phyloP scores from a whole-genome alignment of 2,113 vertebrate genomes.

The Anser brachyrhynchus region DNA sequence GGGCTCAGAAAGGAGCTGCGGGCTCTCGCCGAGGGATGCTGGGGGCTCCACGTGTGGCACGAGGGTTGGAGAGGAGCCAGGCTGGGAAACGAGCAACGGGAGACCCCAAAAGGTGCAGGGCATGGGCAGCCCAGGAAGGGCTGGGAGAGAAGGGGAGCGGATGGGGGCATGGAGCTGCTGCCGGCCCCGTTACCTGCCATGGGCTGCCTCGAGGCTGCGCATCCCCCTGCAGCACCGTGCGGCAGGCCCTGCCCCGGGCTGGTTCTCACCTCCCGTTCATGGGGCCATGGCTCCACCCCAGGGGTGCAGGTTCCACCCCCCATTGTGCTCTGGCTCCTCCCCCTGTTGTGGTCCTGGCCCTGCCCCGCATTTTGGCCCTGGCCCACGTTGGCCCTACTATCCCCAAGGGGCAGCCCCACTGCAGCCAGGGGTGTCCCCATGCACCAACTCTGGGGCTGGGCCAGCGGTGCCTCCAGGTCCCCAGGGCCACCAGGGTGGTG shows the following conservation, averaged over 20 bases:
- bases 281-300: neutral
- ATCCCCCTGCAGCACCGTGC: neutral
- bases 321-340: neutral
- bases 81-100: accelerated
- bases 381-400: neutral
- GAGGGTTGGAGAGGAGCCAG: neutral
- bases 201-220: neutral
- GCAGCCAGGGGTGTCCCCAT: neutral
- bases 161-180: neutral
- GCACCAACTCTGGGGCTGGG: neutral
- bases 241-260: neutral
- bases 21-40: neutral
- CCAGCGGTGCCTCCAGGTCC: neutral
- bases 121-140: neutral
- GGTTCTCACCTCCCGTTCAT: neutral
- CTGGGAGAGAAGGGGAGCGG: neutral
- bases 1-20: neutral
- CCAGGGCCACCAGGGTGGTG: neutral
- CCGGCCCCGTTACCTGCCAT: neutral
- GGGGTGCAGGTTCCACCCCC: neutral
- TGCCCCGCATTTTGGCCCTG: neutral
- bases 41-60: accelerated
- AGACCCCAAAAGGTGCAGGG: neutral
- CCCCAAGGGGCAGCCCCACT: neutral
- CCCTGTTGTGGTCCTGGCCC: neutral